Base-by-base conservation (phyloP, 1,140 invertebrate genomes). In the Drosophila sturtevanti region DNA sequence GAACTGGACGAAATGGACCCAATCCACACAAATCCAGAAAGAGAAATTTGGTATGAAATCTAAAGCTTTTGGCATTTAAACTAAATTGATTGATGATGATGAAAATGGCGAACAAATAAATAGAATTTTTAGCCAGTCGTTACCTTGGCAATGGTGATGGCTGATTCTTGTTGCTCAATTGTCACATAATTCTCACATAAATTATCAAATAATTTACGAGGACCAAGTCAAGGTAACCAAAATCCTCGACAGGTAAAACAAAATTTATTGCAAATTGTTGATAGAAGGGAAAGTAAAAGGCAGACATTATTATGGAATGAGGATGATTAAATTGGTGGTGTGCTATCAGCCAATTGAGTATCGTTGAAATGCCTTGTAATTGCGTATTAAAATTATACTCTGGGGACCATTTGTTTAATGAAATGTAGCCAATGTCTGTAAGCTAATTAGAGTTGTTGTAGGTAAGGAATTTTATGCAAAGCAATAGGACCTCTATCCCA, bases 311-410 rank as follows among this genome's bases (percentile, higher is more conserved):
- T 21, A 11, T 35, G 44, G 51, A 5, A n/a, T 2, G 14, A n/a
- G 27, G 24, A 10, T 14, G 31, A n/a, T 31, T 54, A 60, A 35
- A 10, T 21, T 12, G 18, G 14, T 35, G 54, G 54, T 34, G 62
- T 64, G 66, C 78, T 85, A 81, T 79, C 82, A 68, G 81, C 64
- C 79, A 81, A 79, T 87, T 79, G 81, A 81, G 79, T 87, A 72
- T 77, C 79, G 75, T 82, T 86, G 81, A 81, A 80, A 75, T 76
- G 79, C 74, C 72, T 56, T 79, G 81, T 86, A 86, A 86, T 87
- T 87, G 81, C 79, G 81, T 87, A 87, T 86, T 87, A 86, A 87
- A 87, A 86, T 86, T 87, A 87, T 76, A 82, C 81, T 78, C 81
- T 65, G 64, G 82, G 62, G 81, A 86, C 82, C 79, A 86, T 86